These are phyloP conservation scores for Eledone cirrhosa DNA, from an alignment of 2,888 invertebrate species.

Conservation along the genomic window DNA sequence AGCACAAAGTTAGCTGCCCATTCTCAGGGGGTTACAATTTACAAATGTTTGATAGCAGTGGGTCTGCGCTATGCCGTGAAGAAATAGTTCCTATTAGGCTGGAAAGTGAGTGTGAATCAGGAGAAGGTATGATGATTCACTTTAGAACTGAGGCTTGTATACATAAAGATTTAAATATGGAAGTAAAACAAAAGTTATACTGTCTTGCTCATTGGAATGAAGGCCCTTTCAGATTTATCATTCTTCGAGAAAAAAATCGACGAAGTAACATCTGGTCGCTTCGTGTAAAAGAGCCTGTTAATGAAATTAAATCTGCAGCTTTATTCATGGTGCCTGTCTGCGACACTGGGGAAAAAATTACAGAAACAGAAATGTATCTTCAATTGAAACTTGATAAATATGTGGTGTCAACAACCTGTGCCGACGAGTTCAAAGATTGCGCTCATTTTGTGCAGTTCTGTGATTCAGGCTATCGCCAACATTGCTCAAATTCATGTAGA, in stretches of 20 bases:
- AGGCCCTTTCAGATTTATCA: conserved; percentile 47
- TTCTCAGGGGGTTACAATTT: conserved; percentile 46
- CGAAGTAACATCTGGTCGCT: conserved; percentile 45
- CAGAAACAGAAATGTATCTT: conserved; percentile 38
- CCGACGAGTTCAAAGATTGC: conserved; percentile 50
- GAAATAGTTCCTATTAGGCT: conserved; percentile 43
- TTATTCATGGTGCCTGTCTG: conserved; percentile 53
- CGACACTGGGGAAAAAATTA: conserved; percentile 39
- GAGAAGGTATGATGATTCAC: conserved; percentile 54
- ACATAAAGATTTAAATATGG: conserved; percentile 40
- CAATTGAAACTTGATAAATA: conserved; percentile 34
- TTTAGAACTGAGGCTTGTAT: conserved; percentile 49
- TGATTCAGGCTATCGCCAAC: conserved; percentile 32
- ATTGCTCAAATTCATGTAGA: conserved; percentile 22
- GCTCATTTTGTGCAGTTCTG: conserved; percentile 43
- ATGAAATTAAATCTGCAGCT: conserved; percentile 44
- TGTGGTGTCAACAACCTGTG: conserved; percentile 45
- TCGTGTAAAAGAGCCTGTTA: conserved; percentile 43
- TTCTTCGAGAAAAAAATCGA: conserved; percentile 35
- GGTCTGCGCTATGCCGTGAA: conserved; percentile 36
- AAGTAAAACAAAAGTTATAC: conserved; percentile 40
- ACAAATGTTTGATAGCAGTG: conserved; percentile 36
- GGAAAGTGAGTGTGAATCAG: conserved; percentile 57
- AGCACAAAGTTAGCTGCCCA: conserved; percentile 38
- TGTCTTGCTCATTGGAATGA: conserved; percentile 54